phyloP scores from a whole-genome alignment of 2,797 vertebrate species.

The Poeciliopsis gracilis region DNA sequence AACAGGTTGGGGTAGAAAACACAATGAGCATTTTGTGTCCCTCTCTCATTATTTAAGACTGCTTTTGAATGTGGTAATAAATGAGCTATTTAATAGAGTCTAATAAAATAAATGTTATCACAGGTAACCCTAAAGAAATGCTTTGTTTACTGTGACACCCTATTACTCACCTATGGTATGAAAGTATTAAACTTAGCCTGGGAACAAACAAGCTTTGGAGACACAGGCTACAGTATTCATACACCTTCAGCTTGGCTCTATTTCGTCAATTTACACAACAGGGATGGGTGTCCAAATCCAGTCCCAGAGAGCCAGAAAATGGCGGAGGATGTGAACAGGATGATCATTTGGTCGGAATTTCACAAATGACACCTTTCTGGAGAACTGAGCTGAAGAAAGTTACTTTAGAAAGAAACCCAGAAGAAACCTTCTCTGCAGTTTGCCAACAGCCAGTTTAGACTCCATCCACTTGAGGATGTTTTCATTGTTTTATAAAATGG shows the following conservation, averaged over 20 bases:
- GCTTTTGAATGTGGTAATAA: background rate
- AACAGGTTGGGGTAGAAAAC: background rate
- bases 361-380: too few species aligned
- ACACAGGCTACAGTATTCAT: background rate
- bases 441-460: background rate
- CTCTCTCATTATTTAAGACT: background rate
- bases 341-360: too few species aligned
- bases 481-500: background rate
- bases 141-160: too few species aligned
- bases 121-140: background rate
- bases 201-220: background rate
- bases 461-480: background rate
- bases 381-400: too few species aligned
- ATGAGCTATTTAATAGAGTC: background rate
- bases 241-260: background rate
- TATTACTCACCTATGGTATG: background rate
- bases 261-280: accelerated
- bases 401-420: background rate
- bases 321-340: too few species aligned
- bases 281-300: too few species aligned
- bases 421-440: background rate
- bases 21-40: background rate
- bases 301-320: too few species aligned
- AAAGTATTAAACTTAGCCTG: background rate
- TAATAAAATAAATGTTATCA: background rate